A percentile compares a stretch with the other conserved stretches of the same genome.
phyloP scores from a whole-genome alignment of 1,140 invertebrate genomes.

The Trichonephila clavipes region DNA sequence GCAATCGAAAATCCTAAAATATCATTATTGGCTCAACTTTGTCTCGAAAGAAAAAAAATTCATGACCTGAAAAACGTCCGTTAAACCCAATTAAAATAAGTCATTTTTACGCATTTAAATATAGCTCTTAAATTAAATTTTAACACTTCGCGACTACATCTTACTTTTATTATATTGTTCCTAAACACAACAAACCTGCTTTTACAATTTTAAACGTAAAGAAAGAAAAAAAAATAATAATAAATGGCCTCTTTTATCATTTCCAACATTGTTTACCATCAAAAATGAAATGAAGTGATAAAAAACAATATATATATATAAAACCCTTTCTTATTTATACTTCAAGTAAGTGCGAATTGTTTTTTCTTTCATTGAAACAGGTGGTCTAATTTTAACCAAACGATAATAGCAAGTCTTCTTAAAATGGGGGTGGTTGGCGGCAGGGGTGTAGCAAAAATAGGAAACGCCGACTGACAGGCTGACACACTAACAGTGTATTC shows the following conservation, averaged over 20 bases:
- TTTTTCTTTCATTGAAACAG: neutral
- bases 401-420: neutral
- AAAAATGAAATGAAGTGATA: neutral
- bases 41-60: too few species aligned
- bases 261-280: neutral
- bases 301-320: slow-evolving; percentile 10
- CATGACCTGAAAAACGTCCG: neutral
- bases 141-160: too few species aligned
- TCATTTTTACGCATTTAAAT: neutral
- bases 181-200: neutral
- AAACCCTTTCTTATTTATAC: neutral
- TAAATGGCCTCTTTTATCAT: neutral
- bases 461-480: slow-evolving; percentile 13
- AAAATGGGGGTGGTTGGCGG: neutral
- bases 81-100: neutral
- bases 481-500: slow-evolving; percentile 37
- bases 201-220: neutral
- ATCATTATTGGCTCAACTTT: too few species aligned
- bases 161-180: neutral
- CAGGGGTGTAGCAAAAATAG: neutral
- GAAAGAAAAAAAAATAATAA: neutral
- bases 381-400: slow-evolving; percentile 35
- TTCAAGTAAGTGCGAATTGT: neutral
- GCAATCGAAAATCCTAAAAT: too few species aligned
- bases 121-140: neutral